Conservation (phyloP, 2,888 invertebrate species). For the Koerneria pararmatus region DNA sequence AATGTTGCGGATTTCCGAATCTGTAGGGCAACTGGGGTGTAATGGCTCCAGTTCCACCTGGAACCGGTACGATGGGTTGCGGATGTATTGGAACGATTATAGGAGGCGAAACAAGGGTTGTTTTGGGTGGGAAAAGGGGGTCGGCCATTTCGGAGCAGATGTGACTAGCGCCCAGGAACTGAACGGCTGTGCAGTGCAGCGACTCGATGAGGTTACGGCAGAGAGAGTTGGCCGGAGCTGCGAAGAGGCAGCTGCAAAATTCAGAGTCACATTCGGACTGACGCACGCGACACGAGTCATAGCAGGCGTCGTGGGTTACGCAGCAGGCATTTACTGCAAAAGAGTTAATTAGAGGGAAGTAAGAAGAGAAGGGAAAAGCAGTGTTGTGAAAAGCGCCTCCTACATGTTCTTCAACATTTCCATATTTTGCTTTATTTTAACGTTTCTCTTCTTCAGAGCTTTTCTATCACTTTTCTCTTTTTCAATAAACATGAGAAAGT, state of each 20-base stretch:
- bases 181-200: constrained; percentile 15
- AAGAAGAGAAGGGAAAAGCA: too few species aligned
- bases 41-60: too few species aligned
- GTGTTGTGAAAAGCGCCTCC: too few species aligned
- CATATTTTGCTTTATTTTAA: too few species aligned
- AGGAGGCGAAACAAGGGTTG: constrained; percentile 1
- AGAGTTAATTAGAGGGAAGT: background rate
- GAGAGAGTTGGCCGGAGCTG: constrained; percentile 4
- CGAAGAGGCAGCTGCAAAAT: constrained; percentile 16
- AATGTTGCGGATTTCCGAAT: too few species aligned
- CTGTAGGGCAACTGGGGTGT: too few species aligned
- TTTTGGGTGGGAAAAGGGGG: constrained; percentile 6
- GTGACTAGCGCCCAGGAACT: constrained; percentile 12
- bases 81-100: background rate
- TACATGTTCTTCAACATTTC: too few species aligned
- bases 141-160: constrained; percentile 9
- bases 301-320: constrained; percentile 11
- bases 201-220: constrained; percentile 12
- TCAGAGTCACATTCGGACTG: constrained; percentile 14
- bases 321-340: constrained; percentile 17
- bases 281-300: constrained; percentile 10
- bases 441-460: background rate
- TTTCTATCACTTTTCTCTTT: too few species aligned
- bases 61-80: too few species aligned
- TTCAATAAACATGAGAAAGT: too few species aligned